Conservation (phyloP, 2,113 vertebrate genomes). For the Mirounga angustirostris region DNA sequence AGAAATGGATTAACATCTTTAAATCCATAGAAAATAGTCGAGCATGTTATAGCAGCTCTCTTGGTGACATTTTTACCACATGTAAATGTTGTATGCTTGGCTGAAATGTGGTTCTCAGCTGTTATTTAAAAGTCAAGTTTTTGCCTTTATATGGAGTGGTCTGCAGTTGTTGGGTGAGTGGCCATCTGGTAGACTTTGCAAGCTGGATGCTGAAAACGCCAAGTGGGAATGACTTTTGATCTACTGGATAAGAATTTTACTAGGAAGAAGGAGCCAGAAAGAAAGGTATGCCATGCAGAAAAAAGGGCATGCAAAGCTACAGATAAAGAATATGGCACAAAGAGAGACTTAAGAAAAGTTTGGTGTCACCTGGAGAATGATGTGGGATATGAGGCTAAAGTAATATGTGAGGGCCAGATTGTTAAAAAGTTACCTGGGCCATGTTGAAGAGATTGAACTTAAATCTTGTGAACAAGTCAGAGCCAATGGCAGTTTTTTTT, state of each 20-base stretch:
- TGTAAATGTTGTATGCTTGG: neutral
- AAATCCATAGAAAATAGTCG: neutral
- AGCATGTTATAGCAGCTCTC: neutral
- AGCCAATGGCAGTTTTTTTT: neutral
- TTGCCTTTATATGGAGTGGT: neutral
- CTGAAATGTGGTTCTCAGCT: neutral
- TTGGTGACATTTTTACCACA: slow-evolving; percentile 32
- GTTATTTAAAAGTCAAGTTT: slow-evolving; percentile 48
- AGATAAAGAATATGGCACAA: neutral
- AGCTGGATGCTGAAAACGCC: neutral
- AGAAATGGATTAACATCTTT: neutral
- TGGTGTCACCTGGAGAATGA: neutral
- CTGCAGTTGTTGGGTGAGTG: neutral
- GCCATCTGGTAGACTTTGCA: neutral
- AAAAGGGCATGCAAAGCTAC: neutral
- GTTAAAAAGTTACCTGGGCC: neutral
- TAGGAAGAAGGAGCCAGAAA: neutral
- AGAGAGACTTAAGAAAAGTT: neutral
- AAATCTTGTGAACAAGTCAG: neutral
- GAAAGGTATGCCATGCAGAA: neutral
- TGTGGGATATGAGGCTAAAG: neutral
- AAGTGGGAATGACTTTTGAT: neutral
- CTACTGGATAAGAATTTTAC: neutral
- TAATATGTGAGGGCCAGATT: neutral
- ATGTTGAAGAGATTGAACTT: neutral